Percentiles rank a stretch among this genome's conserved stretches.
Conservation (phyloP, 2,113 vertebrate species). For the Bettongia penicillata region DNA sequence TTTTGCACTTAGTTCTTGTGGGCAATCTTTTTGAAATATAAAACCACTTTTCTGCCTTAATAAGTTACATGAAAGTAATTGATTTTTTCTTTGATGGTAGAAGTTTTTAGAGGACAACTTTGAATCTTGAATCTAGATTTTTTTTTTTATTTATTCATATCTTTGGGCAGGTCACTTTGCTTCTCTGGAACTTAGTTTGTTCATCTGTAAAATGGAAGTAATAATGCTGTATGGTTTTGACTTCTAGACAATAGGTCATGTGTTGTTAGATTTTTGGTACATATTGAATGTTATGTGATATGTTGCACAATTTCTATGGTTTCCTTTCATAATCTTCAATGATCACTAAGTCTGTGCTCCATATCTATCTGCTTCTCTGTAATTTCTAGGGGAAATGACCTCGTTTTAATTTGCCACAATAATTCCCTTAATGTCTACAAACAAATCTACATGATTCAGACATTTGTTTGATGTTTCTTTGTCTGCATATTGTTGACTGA, state of each 20-base stretch:
- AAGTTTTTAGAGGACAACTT: background rate
- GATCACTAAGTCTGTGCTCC: background rate
- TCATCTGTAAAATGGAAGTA: background rate
- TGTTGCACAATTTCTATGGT: background rate
- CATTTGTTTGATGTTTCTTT: background rate
- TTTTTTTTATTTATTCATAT: background rate
- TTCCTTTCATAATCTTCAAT: background rate
- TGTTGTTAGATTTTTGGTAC: background rate
- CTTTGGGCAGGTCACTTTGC: background rate
- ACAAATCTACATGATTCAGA: background rate
- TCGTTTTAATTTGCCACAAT: background rate
- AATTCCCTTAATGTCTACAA: background rate
- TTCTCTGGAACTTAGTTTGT: background rate
- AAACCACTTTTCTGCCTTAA: background rate
- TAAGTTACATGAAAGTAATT: background rate
- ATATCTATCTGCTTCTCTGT: background rate
- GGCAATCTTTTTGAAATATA: background rate
- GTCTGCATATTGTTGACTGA: background rate
- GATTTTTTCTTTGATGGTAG: background rate
- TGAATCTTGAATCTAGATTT: background rate
- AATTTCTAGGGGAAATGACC: background rate
- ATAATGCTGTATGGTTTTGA: background rate
- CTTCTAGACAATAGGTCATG: background rate
- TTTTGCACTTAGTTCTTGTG: background rate
- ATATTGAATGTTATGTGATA: background rate